phyloP scores from a whole-genome alignment of 1,140 invertebrate species.

The Megathymus violae region DNA sequence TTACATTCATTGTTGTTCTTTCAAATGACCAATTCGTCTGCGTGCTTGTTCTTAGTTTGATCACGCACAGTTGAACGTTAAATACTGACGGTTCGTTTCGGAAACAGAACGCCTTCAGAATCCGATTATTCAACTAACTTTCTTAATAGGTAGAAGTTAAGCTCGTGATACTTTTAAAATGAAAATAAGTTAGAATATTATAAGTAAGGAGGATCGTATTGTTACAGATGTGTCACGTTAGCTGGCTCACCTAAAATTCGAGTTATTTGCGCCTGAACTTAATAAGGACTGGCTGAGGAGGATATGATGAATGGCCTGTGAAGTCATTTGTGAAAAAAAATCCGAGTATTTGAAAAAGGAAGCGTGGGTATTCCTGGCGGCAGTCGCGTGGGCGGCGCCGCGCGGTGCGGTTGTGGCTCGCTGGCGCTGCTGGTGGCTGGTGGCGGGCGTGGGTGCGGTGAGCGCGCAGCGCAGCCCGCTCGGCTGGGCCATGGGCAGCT shows the following conservation, averaged over 20 bases:
- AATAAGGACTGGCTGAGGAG: slow-evolving; percentile 46
- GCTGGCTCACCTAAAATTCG: slow-evolving; percentile 35
- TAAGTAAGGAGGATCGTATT: slow-evolving; percentile 42
- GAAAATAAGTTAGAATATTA: slow-evolving; percentile 25
- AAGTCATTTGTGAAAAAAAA: slow-evolving; percentile 32
- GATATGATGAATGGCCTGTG: slow-evolving; percentile 32
- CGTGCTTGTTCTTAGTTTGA: slow-evolving; percentile 46
- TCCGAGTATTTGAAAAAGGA: too few species aligned
- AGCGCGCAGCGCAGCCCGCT: too few species aligned
- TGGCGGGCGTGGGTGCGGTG: too few species aligned
- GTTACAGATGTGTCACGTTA: slow-evolving; percentile 66
- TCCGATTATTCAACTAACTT: slow-evolving; percentile 48
- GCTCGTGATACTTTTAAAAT: slow-evolving; percentile 21
- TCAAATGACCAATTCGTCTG: slow-evolving; percentile 36
- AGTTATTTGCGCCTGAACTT: slow-evolving; percentile 47
- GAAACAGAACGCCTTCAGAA: slow-evolving; percentile 45
- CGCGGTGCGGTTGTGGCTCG: too few species aligned
- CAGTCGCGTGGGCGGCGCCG: too few species aligned
- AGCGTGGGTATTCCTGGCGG: too few species aligned
- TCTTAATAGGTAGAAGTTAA: slow-evolving; percentile 35
- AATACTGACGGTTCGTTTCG: slow-evolving; percentile 50
- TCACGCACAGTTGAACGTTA: slow-evolving; percentile 53
- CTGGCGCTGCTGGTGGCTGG: too few species aligned
- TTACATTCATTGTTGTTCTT: slow-evolving; percentile 59
- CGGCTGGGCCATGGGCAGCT: too few species aligned